A percentile compares a stretch with the other conserved stretches of the same genome.
Conservation (phyloP, 2,888 invertebrate species). For the Nomada ferruginata region DNA sequence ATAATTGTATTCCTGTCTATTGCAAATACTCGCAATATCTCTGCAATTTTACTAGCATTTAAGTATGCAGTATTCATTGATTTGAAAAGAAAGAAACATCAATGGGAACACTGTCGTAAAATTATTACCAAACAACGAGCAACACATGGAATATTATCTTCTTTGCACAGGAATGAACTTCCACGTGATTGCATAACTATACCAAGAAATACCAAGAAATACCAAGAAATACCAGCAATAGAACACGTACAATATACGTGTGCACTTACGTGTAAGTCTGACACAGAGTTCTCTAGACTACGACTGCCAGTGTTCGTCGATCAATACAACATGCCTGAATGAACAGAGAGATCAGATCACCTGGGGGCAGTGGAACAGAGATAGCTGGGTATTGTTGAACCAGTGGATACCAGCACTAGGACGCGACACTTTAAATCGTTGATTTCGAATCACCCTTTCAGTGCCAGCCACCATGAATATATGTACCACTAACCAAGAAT, state of each 20-base stretch:
- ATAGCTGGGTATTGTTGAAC: slow-evolving; percentile 60
- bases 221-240: background rate
- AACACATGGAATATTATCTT: too few species aligned
- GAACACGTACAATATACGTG: background rate
- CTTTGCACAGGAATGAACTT: too few species aligned
- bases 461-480: background rate
- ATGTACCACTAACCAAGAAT: slow-evolving; percentile 7
- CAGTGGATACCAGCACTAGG: slow-evolving; percentile 43
- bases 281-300: slow-evolving; percentile 57
- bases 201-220: slow-evolving; percentile 3
- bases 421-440: slow-evolving; percentile 53
- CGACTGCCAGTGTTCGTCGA: slow-evolving; percentile 72
- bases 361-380: slow-evolving; percentile 15
- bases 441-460: slow-evolving; percentile 37
- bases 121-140: background rate
- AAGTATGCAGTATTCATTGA: background rate
- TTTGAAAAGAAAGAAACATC: background rate
- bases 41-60: too few species aligned
- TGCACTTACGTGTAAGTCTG: background rate
- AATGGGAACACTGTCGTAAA: background rate
- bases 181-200: background rate
- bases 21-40: too few species aligned
- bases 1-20: too few species aligned
- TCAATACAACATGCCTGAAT: slow-evolving; percentile 73
- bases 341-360: slow-evolving; percentile 45